Evolutionary conservation across 1,140 invertebrate genomes (phyloP), one percentile per base, ranked within the genome.

Genomic region (Argopecten irradians): DNA sequence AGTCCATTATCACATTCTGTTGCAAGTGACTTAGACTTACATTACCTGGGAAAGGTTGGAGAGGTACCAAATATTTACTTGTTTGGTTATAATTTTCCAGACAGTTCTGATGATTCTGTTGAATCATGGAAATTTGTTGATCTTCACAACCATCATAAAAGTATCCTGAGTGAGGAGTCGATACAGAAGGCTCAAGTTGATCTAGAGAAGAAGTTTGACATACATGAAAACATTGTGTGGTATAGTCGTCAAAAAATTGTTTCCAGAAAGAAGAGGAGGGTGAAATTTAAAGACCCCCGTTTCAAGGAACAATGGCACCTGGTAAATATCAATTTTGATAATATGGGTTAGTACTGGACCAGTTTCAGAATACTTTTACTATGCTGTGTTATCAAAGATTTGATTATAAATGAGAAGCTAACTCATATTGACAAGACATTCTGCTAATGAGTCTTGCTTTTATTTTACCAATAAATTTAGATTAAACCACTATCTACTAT

Each of bases 291-390:
- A 86, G 95, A 95, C 90, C 93, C 93, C 41, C 88, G 41, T 39
- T 95, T 92, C 87, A 87, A 84, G 3, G 84, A 92, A 32, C 94
- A 95, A 89, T 95, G 94, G 94, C 95, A 95, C 90, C 89, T 95
- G 92, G 92, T 94, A 90, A 89, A 91, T 87, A 83, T 34, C 34
- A 7, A 28, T 55, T 85, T n/a, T n/a, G n/a, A n/a, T n/a, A n/a
- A n/a, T n/a, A n/a, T n/a, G n/a, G n/a, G n/a, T n/a, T n/a, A n/a
- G n/a, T n/a, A n/a, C n/a, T n/a, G n/a, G n/a, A n/a, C n/a, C n/a
- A n/a, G n/a, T n/a, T n/a, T n/a, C n/a, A n/a, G n/a, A n/a, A n/a
- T n/a, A n/a, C n/a, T n/a, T n/a, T n/a, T n/a, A n/a, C n/a, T n/a
- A n/a, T n/a, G n/a, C n/a, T n/a, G n/a, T n/a, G n/a, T n/a, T n/a